Evolutionary conservation across 2,888 invertebrate genomes (phyloP), one percentile per base, ranked within the genome.

Genomic region (Tetragnatha montana): DNA sequence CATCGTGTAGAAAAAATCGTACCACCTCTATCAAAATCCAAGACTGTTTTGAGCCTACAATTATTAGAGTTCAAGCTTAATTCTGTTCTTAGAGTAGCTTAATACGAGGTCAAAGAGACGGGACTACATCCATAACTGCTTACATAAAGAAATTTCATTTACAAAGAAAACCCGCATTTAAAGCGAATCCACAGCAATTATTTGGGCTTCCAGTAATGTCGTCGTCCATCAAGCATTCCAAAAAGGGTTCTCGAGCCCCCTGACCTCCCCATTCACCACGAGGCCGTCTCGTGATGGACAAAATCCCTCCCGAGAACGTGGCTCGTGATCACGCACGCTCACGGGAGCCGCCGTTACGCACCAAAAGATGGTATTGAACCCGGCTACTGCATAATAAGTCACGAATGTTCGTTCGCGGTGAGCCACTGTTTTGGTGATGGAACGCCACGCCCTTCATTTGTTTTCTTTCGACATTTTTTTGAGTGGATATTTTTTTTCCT

Each of bases 211-310:
- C 12, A 17, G 60, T 10, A 60, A 60, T 60, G 60, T 60, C 60
- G 60, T 60, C 60, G 60, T 10, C 17, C 60, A 60, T 60, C 60
- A 60, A 60, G 12, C 10, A 60, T 60, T 60, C 17, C 60, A 17
- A 10, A 17, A 8, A 60, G 60, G 60, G 8, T 8, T 4, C 60
- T 17, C 12, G 10, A 60, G 17, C 12, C 35, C 60, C 12, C 60
- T 60, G 60, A 60, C 60, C 60, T 60, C 60, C 8, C 7, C 74
- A 22, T 12, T 19, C 74, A 82, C 35, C 49, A 8, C 69, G 82
- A 47, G 69, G 83, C 76, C 83, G 69, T n/a, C 17, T 84, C 83
- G 83, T 84, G 83, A 84, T 74, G 75, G 68, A 68, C 83, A 75
- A 76, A 84, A 51, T 74, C n/a, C 82, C 60, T 10, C 74, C 83